Conservation (phyloP, 2,113 vertebrate genomes). For the Neolamprologus modestus region DNA sequence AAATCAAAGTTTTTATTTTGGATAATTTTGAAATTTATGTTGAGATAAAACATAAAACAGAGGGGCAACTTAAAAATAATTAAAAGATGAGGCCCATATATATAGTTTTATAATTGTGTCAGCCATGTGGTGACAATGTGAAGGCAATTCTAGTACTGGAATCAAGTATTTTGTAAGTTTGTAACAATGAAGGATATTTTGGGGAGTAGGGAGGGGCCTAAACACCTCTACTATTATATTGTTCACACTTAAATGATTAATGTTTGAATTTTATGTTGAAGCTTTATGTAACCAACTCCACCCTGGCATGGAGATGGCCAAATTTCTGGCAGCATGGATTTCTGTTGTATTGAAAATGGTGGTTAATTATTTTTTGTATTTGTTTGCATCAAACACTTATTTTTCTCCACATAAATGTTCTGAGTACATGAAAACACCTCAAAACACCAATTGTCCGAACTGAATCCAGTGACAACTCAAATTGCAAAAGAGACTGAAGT, state of each 20-base stretch:
- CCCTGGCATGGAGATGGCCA: not conserved
- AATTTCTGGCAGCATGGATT: not conserved
- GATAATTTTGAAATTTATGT: not conserved
- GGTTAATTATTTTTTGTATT: not conserved
- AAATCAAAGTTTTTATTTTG: not conserved
- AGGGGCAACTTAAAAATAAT: not conserved
- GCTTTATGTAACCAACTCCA: not conserved
- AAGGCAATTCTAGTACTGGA: not conserved
- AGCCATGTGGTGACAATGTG: not conserved
- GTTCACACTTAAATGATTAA: not conserved
- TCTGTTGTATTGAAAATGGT: not conserved
- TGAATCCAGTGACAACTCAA: not conserved
- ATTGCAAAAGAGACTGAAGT: not conserved
- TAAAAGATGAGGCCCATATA: not conserved
- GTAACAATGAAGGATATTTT: not conserved
- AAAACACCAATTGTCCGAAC: not conserved
- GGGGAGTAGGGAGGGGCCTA: not conserved
- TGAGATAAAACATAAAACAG: not conserved
- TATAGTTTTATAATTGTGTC: not conserved
- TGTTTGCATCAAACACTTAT: conserved; percentile 18
- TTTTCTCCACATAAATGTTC: not conserved
- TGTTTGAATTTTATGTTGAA: not conserved
- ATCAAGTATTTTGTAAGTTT: not conserved
- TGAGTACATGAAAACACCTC: not conserved
- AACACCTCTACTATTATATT: not conserved